Evolutionary conservation across 1,140 invertebrate genomes (phyloP).

Genomic region (Colletes latitarsis): DNA sequence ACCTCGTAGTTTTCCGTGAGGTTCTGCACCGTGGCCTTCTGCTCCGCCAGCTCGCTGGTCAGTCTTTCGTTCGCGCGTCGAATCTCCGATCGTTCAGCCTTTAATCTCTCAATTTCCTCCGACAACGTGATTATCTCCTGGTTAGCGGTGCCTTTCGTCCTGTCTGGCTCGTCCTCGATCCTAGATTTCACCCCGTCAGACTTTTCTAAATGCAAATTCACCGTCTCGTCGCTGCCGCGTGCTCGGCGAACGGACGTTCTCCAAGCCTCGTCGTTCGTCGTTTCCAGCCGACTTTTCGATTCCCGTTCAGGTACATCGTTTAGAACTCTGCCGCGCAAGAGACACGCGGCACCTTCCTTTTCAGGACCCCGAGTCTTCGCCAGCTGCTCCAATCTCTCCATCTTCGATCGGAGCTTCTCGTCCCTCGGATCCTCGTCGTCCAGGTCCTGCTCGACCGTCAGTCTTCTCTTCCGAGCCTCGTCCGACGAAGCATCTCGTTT

Average conservation of each 20-base stretch:
- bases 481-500: conserved; percentile 18
- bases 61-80: conserved; percentile 65
- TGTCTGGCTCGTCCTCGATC: not conserved
- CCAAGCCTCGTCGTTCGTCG: not conserved
- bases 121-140: conserved; percentile 41
- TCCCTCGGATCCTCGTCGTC: conserved; percentile 15
- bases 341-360: no score
- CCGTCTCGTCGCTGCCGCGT: not conserved
- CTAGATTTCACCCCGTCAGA: not conserved
- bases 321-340: no score
- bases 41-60: conserved; percentile 61
- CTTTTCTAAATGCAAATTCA: conserved; percentile 50
- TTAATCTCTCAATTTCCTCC: conserved; percentile 57
- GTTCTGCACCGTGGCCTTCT: conserved; percentile 63
- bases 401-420: conserved; percentile 21
- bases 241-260: conserved; percentile 2
- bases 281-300: not conserved
- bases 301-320: conserved; percentile 21
- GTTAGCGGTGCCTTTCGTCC: not conserved
- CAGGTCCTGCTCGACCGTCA: not conserved
- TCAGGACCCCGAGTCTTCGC: no score
- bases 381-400: conserved; percentile 46
- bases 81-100: conserved; percentile 43
- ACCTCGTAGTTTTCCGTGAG: conserved; percentile 72
- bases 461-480: conserved; percentile 11